A percentile compares a stretch with the other conserved stretches of the same genome.
phyloP scores from a whole-genome alignment of 2,888 invertebrate genomes.

The Synanthedon vespiformis region DNA sequence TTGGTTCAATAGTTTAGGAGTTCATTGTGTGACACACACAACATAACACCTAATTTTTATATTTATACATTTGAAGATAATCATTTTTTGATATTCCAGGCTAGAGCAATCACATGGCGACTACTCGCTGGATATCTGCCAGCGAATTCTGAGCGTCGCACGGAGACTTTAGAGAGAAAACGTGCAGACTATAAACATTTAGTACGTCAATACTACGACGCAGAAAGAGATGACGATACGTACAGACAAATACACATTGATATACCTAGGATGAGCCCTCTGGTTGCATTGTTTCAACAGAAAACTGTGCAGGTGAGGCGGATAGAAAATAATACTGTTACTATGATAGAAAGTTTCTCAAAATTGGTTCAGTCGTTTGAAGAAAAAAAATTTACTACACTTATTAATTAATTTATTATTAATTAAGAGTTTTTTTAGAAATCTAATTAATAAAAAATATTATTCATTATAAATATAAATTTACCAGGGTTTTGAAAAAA shows the following conservation, averaged over 20 bases:
- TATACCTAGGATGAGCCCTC: conserved; percentile 98
- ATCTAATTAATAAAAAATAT: no score
- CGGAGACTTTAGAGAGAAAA: conserved; percentile 90
- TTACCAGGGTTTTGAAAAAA: no score
- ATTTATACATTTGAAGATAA: no score
- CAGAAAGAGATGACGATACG: conserved; percentile 88
- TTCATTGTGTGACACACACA: no score
- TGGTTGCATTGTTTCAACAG: conserved; percentile 97
- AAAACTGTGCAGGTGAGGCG: conserved; percentile 77
- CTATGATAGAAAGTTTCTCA: no score
- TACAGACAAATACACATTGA: conserved; percentile 96
- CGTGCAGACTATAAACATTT: conserved; percentile 95
- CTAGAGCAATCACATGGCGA: conserved; percentile 75
- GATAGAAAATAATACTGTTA: neutral
- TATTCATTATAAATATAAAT: no score
- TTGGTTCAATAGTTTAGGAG: no score
- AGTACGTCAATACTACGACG: conserved; percentile 96
- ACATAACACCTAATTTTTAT: no score
- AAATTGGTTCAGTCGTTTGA: no score
- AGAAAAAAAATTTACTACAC: no score
- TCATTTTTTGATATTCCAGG: conserved; percentile 29
- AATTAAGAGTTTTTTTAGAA: no score
- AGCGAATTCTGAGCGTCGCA: conserved; percentile 88
- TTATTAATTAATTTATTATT: no score
- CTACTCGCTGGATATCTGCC: conserved; percentile 91